Evolutionary conservation across 2,888 invertebrate species (phyloP), one percentile per base, ranked within the genome.

Genomic region (Epinotia brunnichana): DNA sequence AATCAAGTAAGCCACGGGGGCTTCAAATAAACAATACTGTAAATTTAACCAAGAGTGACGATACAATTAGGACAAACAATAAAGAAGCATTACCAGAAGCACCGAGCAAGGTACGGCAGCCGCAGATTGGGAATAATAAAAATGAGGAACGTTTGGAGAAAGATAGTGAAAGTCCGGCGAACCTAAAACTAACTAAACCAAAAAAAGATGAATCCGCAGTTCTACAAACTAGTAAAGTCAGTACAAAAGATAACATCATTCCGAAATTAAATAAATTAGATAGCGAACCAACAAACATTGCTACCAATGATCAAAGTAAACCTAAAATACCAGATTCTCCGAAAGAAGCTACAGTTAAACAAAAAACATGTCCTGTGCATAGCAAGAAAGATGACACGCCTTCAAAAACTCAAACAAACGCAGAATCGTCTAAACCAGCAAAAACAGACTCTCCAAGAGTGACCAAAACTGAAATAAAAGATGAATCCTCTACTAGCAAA

Each of bases 311-410:
- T 56, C 57, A 29, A 24, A 54, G 11, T 69, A 39, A 56, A 48
- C 29, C 35, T 56, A 57, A 17, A 10, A 60, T 67, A 39, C 54
- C 13, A 17, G n/a, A 15, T 21, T 48, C 67, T 21, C 13, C 13
- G 17, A 72, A 29, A 29, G 29, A 62, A 62, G 1, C 41, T 62
- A 77, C 74, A 57, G 11, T 35, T 53, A 24, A 67, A 41, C 64
- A 68, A 44, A 75, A 71, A 64, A 35, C n/a, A 29, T 76, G 72
- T 62, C 70, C 74, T 21, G 29, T 75, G 21, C 71, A 75, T 44
- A 54, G 53, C 9, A 41, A 51, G 11, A 60, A 60, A 53, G 60
- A 44, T 7, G 61, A 15, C n/a, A n/a, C 15, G 4, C 29, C 61
- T 29, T 19, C 17, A 2, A 9, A 54, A 39, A 56, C 10, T 41